Evolutionary conservation across 2,797 vertebrate species (phyloP), one percentile per base, ranked within the genome.

Genomic region (Bradypus variegatus): DNA sequence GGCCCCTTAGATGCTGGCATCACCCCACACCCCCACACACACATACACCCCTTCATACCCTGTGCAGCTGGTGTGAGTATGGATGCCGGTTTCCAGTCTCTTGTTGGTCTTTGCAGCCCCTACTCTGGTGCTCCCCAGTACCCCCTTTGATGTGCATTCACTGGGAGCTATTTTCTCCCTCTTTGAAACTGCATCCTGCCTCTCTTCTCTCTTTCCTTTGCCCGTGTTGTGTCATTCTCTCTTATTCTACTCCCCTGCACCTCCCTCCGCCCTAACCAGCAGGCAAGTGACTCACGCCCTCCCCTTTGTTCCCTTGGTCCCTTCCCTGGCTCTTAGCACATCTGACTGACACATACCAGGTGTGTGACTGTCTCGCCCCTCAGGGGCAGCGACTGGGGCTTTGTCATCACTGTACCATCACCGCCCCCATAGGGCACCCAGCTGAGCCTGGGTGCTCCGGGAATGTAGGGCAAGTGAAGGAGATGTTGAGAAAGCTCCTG

Each of bases 91-190:
- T 14, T 79, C 31, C n/a, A 7, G 48, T 4, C 84, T 21, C 80
- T 27, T 27, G 16, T 45, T 69, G 19, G n/a, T 27, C 72, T 69
- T 45, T 11, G 27, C 36, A 48, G 16, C 55, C 53, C 19, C 11
- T n/a, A 38, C 50, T 0, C 33, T 29, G 11, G 8, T 38, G 36
- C n/a, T 31, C n/a, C n/a, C 1, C 36, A 7, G 48, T 48, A 80
- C 7, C 65, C 6, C 2, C 62, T n/a, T 36, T 10, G 64, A 6
- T 2, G 0, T 31, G 55, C 1, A 4, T 16, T 50, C 38, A 5
- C 55, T 6, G 2, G 48, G 79, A 23, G 15, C 33, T n/a, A 76
- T 75, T 3, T 60, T 38, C 27, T 23, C 53, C 53, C 15, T 14
- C n/a, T 41, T 10, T 25, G 53, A 58, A 14, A 15, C 36, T 36